phyloP scores from a whole-genome alignment of 2,797 vertebrate species.

The Spinus pinus region DNA sequence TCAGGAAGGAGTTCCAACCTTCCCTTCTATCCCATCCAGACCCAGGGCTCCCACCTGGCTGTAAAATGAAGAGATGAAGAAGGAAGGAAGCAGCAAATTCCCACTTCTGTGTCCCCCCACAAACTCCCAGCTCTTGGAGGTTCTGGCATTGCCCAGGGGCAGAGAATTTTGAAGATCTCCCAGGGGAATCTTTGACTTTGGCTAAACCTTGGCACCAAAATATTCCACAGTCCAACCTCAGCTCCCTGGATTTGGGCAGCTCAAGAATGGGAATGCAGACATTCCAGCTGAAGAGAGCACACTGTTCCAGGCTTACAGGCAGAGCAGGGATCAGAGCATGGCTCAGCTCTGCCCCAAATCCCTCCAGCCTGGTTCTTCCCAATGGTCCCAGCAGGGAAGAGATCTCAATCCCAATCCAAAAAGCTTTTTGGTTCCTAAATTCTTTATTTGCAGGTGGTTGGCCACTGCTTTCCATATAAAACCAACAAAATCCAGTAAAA shows the following conservation, averaged over 20 bases:
- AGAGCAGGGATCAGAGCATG: not conserved
- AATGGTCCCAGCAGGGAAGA: not conserved
- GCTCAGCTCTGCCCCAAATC: not conserved
- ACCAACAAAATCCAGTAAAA: not conserved
- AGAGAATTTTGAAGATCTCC: not conserved
- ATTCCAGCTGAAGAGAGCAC: not conserved
- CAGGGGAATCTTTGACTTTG: not conserved
- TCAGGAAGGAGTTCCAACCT: not conserved
- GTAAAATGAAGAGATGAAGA: not conserved
- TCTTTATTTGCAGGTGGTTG: conserved; percentile 4
- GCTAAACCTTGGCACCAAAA: not conserved
- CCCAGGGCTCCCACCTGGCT: not conserved
- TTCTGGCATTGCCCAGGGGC: not conserved
- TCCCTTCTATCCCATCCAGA: not conserved
- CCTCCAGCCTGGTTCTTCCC: not conserved
- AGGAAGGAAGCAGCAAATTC: not conserved
- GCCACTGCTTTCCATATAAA: not conserved
- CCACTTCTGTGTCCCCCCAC: not conserved
- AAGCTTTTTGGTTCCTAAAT: not conserved
- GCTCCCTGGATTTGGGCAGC: not conserved
- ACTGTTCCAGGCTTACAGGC: not conserved
- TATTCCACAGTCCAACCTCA: not conserved
- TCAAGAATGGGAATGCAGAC: not conserved
- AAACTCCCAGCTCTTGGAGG: not conserved
- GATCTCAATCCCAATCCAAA: not conserved